Evolutionary conservation across 2,888 invertebrate species (phyloP).

Genomic region (Cheilosia impressa): DNA sequence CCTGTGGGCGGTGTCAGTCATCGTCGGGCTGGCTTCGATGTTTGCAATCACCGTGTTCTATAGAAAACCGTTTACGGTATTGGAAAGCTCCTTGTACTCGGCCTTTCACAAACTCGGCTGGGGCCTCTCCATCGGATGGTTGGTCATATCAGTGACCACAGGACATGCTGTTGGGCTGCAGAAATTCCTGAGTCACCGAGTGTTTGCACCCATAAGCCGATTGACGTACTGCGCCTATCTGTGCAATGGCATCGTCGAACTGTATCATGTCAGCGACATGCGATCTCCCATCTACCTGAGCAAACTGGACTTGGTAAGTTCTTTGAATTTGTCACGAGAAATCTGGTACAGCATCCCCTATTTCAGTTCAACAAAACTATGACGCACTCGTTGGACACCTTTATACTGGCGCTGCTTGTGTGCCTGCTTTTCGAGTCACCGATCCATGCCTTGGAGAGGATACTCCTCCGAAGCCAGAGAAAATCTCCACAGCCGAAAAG

Average conservation of each 20-base stretch:
- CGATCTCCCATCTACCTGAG: conserved; percentile 87
- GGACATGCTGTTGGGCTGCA: conserved; percentile 86
- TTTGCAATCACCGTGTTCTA: conserved; percentile 88
- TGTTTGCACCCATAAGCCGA: conserved; percentile 87
- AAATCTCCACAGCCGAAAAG: conserved; percentile 39
- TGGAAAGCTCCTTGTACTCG: conserved; percentile 88
- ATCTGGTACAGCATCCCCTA: not conserved
- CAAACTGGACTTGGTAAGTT: conserved; percentile 86
- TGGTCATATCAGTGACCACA: conserved; percentile 87
- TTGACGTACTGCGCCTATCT: conserved; percentile 90
- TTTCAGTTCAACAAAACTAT: conserved; percentile 85
- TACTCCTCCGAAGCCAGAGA: conserved; percentile 83
- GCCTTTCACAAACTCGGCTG: conserved; percentile 88
- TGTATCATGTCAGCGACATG: conserved; percentile 87
- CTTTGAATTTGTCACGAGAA: not conserved
- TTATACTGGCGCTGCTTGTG: conserved; percentile 86
- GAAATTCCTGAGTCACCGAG: conserved; percentile 78
- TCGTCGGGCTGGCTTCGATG: conserved; percentile 85
- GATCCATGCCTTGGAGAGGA: conserved; percentile 88
- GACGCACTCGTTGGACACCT: conserved; percentile 83
- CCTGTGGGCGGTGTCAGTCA: conserved; percentile 78
- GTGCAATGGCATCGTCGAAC: conserved; percentile 88
- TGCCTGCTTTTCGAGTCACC: conserved; percentile 89
- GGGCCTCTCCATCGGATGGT: conserved; percentile 88
- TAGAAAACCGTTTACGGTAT: conserved; percentile 85